Percentiles rank a stretch among this genome's conserved stretches.
Evolutionary conservation across 1,140 invertebrate genomes (phyloP).

Genomic region (Anagrus nilaparvatae): DNA sequence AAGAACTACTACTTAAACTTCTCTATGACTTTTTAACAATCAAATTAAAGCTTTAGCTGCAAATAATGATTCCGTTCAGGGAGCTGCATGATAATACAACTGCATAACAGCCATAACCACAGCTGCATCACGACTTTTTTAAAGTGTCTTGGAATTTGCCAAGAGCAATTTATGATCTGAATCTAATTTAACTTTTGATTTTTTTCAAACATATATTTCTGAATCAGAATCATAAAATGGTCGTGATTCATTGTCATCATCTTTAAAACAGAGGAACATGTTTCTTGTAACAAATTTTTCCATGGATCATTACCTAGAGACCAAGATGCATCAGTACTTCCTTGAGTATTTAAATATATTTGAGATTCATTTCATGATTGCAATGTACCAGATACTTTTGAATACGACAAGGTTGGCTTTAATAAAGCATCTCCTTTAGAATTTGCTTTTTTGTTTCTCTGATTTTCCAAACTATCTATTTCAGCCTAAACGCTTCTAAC

Average conservation of each 20-base stretch:
- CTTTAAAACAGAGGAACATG: conserved; percentile 27
- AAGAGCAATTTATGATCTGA: conserved; percentile 83
- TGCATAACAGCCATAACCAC: conserved; percentile 95
- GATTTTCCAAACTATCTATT: no score
- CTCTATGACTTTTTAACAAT: conserved; percentile 77
- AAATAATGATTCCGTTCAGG: conserved; percentile 70
- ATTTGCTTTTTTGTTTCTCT: no score
- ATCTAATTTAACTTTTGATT: conserved; percentile 58
- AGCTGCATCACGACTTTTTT: conserved; percentile 90
- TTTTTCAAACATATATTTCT: conserved; percentile 35
- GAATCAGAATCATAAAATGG: conserved; percentile 63
- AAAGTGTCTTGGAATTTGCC: conserved; percentile 79
- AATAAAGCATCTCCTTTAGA: no score
- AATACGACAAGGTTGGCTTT: no score
- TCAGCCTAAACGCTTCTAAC: no score
- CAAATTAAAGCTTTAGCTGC: conserved; percentile 88
- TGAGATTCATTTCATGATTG: conserved; percentile 93
- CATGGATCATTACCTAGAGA: conserved; percentile 58
- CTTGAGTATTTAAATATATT: conserved; percentile 99
- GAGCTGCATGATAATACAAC: conserved; percentile 89
- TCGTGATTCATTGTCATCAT: conserved; percentile 47
- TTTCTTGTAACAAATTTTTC: conserved; percentile 4
- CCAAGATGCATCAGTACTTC: conserved; percentile 96
- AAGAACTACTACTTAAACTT: conserved; percentile 95
- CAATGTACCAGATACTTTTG: no score